phyloP scores from a whole-genome alignment of 92 coral and sea anemone genomes.

The Ricordea florida region DNA sequence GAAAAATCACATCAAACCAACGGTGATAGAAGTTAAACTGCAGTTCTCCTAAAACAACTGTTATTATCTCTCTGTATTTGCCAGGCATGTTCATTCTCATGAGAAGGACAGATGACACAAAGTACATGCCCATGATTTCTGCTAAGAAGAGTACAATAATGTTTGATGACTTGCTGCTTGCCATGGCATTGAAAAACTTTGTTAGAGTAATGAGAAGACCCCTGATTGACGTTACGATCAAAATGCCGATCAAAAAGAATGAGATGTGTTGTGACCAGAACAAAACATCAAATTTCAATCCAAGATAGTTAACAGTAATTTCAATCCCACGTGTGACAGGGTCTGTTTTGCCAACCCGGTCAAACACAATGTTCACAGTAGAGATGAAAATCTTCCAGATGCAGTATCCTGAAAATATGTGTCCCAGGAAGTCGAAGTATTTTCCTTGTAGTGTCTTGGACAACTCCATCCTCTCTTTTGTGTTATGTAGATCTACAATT shows the following conservation, averaged over 20 bases:
- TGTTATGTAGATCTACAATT: conserved; percentile 91
- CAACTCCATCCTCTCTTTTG: conserved; percentile 92
- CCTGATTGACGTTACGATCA: conserved; percentile 97
- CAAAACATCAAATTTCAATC: conserved; percentile 84
- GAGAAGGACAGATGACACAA: conserved; percentile 92
- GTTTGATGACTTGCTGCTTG: conserved; percentile 96
- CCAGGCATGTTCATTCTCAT: conserved; percentile 99
- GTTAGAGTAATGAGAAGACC: conserved; percentile 95
- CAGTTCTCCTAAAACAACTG: conserved; percentile 93
- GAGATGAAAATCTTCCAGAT: conserved; percentile 99
- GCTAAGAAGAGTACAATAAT: conserved; percentile 90
- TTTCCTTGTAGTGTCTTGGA: conserved; percentile 96
- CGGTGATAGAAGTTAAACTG: conserved; percentile 98
- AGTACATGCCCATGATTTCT: conserved; percentile 99
- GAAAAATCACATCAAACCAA: conserved; percentile 99
- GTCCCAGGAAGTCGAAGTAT: conserved; percentile 97
- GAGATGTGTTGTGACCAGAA: conserved; percentile 99
- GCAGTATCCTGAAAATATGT: conserved; percentile 95
- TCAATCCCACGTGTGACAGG: conserved; percentile 97
- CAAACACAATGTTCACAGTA: conserved; percentile 97
- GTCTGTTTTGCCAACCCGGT: conserved; percentile 96
- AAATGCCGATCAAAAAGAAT: conserved; percentile 87
- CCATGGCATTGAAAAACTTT: conserved; percentile 98
- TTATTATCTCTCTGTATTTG: conserved; percentile 88
- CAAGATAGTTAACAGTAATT: conserved; percentile 95